Percentiles rank a stretch among this genome's conserved stretches.
Evolutionary conservation across 2,113 vertebrate species (phyloP).

Genomic region (Hypocryptadius cinnamomeus): DNA sequence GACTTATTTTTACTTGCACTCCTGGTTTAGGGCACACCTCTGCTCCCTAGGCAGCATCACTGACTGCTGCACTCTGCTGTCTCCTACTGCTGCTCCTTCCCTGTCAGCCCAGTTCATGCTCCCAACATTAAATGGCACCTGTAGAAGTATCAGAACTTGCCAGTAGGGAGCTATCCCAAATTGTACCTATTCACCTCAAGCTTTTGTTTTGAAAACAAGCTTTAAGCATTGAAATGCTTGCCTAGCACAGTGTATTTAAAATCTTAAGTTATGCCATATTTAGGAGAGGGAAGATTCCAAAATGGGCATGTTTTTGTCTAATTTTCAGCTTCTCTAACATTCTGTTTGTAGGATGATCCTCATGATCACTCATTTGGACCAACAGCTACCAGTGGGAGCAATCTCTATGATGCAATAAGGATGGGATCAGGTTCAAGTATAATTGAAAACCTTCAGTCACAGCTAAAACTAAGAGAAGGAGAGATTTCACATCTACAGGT

Average conservation of each 20-base stretch:
- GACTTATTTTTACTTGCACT: neutral
- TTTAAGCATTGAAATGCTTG: neutral
- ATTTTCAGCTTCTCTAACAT: neutral
- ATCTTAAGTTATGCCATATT: neutral
- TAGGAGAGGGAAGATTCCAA: neutral
- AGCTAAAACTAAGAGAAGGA: conserved; percentile 92
- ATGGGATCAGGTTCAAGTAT: conserved; percentile 93
- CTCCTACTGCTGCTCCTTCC: neutral
- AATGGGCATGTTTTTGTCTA: neutral
- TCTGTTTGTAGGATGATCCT: conserved; percentile 78
- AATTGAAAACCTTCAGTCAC: conserved; percentile 94
- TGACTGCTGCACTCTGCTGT: neutral
- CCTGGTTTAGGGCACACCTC: neutral
- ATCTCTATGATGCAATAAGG: conserved; percentile 89
- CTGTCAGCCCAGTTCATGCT: neutral
- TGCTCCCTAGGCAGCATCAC: neutral
- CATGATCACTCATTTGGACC: conserved; percentile 82
- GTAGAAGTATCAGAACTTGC: neutral
- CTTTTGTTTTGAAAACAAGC: neutral
- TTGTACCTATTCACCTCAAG: neutral
- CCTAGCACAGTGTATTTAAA: neutral
- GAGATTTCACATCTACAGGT: conserved; percentile 96
- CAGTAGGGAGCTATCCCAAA: neutral
- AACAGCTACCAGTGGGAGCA: conserved; percentile 79
- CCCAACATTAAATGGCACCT: neutral